Conservation (phyloP, 2,888 invertebrate species). For the Punctoribates punctum region DNA sequence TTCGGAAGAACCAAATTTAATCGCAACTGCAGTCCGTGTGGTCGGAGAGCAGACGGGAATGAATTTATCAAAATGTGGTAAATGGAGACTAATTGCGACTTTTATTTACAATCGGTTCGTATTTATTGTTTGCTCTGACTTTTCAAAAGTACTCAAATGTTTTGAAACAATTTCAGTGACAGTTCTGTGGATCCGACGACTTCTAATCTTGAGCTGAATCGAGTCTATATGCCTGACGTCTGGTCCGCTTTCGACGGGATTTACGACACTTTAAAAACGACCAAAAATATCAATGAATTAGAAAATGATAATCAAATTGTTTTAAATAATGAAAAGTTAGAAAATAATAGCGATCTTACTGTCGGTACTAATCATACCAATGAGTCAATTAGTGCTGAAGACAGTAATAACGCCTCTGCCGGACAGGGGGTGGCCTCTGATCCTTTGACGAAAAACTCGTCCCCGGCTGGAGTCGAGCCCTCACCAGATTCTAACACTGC, state of each 20-base stretch:
- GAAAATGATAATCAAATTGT: slow-evolving; percentile 16
- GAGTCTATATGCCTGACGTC: slow-evolving; percentile 42
- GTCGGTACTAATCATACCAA: background rate
- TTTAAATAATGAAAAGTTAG: slow-evolving; percentile 19
- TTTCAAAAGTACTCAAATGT: background rate
- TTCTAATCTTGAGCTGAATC: slow-evolving; percentile 36
- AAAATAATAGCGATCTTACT: slow-evolving; percentile 4
- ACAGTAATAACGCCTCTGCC: background rate
- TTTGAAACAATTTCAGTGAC: slow-evolving; percentile 34
- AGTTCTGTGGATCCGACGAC: slow-evolving; percentile 15
- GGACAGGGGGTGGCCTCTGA: background rate
- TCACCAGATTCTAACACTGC: background rate
- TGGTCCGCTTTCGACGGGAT: slow-evolving; percentile 45
- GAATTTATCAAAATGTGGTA: slow-evolving; percentile 38
- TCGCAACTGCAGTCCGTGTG: slow-evolving; percentile 40
- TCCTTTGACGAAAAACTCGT: background rate
- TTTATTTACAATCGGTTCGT: slow-evolving; percentile 43
- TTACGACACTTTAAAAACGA: background rate
- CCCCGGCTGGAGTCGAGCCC: background rate
- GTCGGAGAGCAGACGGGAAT: slow-evolving; percentile 42
- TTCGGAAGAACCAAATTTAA: slow-evolving; percentile 39
- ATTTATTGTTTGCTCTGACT: background rate
- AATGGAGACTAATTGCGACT: slow-evolving; percentile 41
- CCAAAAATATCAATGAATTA: background rate
- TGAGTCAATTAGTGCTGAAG: background rate